phyloP scores from a whole-genome alignment of 1,140 invertebrate genomes.

The Sinonovacula constricta region DNA sequence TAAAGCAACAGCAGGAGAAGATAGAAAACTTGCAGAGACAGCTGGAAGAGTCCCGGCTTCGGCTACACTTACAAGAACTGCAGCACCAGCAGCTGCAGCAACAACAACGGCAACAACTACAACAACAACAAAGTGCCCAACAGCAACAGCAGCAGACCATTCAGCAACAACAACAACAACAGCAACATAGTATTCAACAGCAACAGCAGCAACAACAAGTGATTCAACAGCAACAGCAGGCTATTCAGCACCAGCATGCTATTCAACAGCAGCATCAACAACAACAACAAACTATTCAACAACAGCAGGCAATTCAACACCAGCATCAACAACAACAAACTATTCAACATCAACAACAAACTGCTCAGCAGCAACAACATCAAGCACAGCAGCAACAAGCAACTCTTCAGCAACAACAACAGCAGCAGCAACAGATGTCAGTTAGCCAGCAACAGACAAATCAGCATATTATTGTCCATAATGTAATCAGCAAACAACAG shows the following conservation, averaged over 20 bases:
- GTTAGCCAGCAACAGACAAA: no score
- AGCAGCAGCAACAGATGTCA: conserved; percentile 24
- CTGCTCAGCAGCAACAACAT: conserved; percentile 56
- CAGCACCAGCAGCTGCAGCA: conserved; percentile 73
- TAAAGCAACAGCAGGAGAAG: conserved; percentile 90
- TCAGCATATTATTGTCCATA: no score
- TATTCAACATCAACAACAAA: conserved; percentile 72
- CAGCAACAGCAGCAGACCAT: conserved; percentile 64
- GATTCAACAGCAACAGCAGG: conserved; percentile 75
- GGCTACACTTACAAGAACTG: conserved; percentile 70
- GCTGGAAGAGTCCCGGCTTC: conserved; percentile 79
- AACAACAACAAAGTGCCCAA: conserved; percentile 61
- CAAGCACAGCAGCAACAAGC: conserved; percentile 30
- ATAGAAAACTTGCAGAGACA: conserved; percentile 93
- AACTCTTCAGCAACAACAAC: conserved; percentile 11
- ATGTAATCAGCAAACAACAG: no score
- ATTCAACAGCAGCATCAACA: conserved; percentile 18
- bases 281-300: no score
- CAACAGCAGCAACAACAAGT: conserved; percentile 64
- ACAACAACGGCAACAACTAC: conserved; percentile 67
- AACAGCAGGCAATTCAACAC: conserved; percentile 43
- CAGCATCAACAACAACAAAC: conserved; percentile 57
- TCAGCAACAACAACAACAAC: conserved; percentile 58
- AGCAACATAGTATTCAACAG: conserved; percentile 54
- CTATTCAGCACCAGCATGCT: conserved; percentile 30